Percentiles rank a stretch among this genome's conserved stretches.
Evolutionary conservation across 2,113 vertebrate species (phyloP).

Genomic region (Petaurus breviceps): DNA sequence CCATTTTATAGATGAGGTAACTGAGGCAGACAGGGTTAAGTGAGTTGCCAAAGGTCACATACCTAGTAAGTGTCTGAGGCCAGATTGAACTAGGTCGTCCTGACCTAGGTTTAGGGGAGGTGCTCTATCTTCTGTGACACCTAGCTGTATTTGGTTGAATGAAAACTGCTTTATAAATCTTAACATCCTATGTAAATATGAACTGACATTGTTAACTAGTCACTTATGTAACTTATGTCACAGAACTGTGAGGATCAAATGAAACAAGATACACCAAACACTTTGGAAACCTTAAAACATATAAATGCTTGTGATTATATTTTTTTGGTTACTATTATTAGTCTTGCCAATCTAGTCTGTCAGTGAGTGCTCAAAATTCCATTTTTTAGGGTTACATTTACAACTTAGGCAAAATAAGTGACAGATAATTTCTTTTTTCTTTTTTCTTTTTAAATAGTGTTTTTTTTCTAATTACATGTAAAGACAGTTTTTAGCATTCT

Average conservation of each 20-base stretch:
- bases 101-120: no score
- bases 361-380: neutral
- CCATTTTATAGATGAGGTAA: no score
- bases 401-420: neutral
- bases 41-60: no score
- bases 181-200: neutral
- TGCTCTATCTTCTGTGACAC: no score
- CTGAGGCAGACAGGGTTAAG: no score
- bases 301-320: neutral
- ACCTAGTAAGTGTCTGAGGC: no score
- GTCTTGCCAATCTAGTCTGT: neutral
- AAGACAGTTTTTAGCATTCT: no score
- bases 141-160: neutral
- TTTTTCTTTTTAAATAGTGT: no score
- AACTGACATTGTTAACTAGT: neutral
- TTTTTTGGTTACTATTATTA: neutral
- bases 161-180: neutral
- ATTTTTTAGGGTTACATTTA: neutral
- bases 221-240: neutral
- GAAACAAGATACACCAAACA: neutral
- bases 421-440: conserved; percentile 15
- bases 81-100: no score
- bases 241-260: neutral
- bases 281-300: neutral
- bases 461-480: no score